phyloP scores from a whole-genome alignment of 1,140 invertebrate genomes.

The Copidosoma floridanum region DNA sequence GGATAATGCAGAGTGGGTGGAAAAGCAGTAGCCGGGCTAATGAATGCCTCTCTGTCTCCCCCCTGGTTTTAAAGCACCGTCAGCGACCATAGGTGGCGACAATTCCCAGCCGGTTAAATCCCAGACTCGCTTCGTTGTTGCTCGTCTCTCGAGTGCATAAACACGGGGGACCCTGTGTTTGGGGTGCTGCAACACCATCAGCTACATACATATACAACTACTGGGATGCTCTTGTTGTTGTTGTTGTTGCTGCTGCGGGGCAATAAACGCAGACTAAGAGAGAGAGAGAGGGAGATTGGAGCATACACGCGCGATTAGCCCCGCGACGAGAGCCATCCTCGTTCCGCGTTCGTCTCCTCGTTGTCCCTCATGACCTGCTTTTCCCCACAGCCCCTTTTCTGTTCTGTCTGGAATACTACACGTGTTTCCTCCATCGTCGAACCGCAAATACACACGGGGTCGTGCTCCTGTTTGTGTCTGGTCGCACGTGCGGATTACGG shows the following conservation, averaged over 20 bases:
- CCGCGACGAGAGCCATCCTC: background rate
- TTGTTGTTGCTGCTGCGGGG: too few species aligned
- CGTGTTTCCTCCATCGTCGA: conserved; percentile 25
- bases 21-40: conserved; percentile 21
- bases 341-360: background rate
- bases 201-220: background rate
- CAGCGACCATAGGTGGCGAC: background rate
- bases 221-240: too few species aligned
- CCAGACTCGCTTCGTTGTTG: conserved; percentile 7
- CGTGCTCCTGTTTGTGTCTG: background rate
- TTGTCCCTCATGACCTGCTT: background rate
- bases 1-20: too few species aligned
- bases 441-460: conserved; percentile 17
- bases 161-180: too few species aligned
- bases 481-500: background rate
- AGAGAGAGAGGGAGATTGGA: conserved; percentile 15
- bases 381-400: background rate
- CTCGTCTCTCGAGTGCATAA: too few species aligned
- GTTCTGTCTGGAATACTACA: conserved; percentile 15
- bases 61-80: conserved; percentile 23
- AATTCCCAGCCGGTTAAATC: conserved; percentile 23
- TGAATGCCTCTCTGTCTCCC: conserved; percentile 34
- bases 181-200: background rate
- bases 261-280: conserved; percentile 17
- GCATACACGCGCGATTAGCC: conserved; percentile 26